Conservation (phyloP, 2,888 invertebrate species). For the Hirtodrosophila duncani region DNA sequence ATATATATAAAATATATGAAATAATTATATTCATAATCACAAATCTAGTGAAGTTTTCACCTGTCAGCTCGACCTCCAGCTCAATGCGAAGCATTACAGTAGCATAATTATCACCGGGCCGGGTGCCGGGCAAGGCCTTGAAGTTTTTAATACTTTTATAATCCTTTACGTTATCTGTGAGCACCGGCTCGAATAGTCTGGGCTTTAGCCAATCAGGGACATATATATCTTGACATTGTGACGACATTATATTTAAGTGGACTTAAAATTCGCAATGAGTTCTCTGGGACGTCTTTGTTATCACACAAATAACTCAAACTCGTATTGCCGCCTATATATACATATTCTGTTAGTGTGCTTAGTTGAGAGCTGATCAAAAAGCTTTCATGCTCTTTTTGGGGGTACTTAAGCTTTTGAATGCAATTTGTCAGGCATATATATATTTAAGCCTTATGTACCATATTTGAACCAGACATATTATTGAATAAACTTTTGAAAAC, state of each 20-base stretch:
- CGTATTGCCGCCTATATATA: too few relatives aligned
- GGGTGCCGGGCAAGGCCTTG: constrained; percentile 45
- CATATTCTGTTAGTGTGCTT: too few relatives aligned
- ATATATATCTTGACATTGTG: constrained; percentile 4
- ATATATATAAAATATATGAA: neutral
- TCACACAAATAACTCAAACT: too few relatives aligned
- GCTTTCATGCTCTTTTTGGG: too few relatives aligned
- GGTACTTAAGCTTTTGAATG: too few relatives aligned
- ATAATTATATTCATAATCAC: neutral
- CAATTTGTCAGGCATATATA: too few relatives aligned
- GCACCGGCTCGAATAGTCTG: constrained; percentile 45
- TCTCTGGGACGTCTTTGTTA: too few relatives aligned
- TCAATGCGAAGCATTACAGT: constrained; percentile 63
- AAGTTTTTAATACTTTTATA: constrained; percentile 45
- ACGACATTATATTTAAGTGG: constrained; percentile 5
- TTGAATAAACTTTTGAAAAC: too few relatives aligned
- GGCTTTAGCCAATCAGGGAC: constrained; percentile 53
- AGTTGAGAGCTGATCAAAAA: too few relatives aligned
- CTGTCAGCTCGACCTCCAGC: constrained; percentile 54
- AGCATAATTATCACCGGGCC: constrained; percentile 69
- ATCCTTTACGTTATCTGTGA: constrained; percentile 33
- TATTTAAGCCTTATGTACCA: too few relatives aligned
- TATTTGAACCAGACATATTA: too few relatives aligned
- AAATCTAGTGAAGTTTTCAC: constrained; percentile 23
- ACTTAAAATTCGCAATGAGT: too few relatives aligned